Evolutionary conservation across 2,888 invertebrate genomes (phyloP), one percentile per base, ranked within the genome.

Genomic region (Chrysomela aeneicollis): DNA sequence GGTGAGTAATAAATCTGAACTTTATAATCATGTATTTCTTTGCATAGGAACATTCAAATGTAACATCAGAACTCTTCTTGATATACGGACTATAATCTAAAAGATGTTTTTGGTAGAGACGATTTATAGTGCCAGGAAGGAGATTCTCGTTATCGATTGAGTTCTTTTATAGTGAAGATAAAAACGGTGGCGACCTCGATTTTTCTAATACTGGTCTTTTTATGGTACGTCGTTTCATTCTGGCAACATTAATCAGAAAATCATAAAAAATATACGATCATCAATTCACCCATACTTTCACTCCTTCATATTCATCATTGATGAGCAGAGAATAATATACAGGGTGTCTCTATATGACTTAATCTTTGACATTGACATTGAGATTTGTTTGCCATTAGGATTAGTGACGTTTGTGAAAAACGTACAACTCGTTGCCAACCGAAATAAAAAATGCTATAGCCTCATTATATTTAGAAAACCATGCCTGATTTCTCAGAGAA

Each of bases 1-100:
- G 61, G 61, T 65, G 30, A 59, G 65, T 49, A 58, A 65, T 65
- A 65, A 65, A 65, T 65, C 59, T 59, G 59, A 65, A 65, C 58
- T 65, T 61, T 61, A 65, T 61, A 65, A 58, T 65, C 58, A 65
- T 61, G 61, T 61, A 61, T 58, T 59, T 65, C 61, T 65, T 61
- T 53, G 65, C 53, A 42, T 42, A 59, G 59, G 52, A 37, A 42
- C 65, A 65, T 65, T 65, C 65, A 65, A 65, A 65, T 61, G 54
- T 65, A 58, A 58, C 61, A 58, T 50, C 55, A 54, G 21, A 35
- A 60, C 35, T 42, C 37, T 26, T 55, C 60, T 61, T 61, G 61
- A 65, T 65, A 65, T 65, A 65, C 49, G 65, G 30, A 37, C 49
- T 49, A 58, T 61, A 64, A 64, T 64, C 61, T 57, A 55, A 61